Percentiles rank a stretch among this genome's conserved stretches.
Conservation (phyloP, 2,113 vertebrate species). For the Penelope pileata region DNA sequence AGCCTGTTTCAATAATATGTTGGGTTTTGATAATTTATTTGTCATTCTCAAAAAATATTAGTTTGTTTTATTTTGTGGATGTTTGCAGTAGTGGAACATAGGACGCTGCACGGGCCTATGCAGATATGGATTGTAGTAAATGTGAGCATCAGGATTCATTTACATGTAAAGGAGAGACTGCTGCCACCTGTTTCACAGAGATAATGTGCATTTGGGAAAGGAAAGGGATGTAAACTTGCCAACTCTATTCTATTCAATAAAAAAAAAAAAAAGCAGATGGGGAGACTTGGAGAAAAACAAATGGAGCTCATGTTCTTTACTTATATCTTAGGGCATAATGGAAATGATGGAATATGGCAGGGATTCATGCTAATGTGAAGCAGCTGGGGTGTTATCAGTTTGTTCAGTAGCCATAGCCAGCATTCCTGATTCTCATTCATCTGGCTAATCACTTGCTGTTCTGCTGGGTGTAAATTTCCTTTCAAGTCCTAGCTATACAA, state of each 20-base stretch:
- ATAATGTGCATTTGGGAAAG: constrained; percentile 69
- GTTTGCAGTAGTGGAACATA: background rate
- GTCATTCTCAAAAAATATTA: background rate
- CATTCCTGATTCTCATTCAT: constrained; percentile 70
- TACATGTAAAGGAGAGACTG: constrained; percentile 68
- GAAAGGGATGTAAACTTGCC: constrained; percentile 67
- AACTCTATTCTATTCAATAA: constrained; percentile 48
- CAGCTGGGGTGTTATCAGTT: constrained; percentile 76
- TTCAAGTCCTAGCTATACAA: constrained; percentile 58
- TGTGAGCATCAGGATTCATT: constrained; percentile 53
- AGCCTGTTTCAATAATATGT: background rate
- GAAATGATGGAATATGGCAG: constrained; percentile 67
- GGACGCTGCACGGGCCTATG: constrained; percentile 4
- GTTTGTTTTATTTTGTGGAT: background rate
- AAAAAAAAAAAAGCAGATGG: constrained; percentile 44
- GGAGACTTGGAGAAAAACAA: constrained; percentile 69
- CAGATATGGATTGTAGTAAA: constrained; percentile 46
- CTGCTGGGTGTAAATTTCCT: constrained; percentile 72
- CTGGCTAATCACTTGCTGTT: constrained; percentile 71
- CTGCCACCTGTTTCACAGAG: constrained; percentile 76
- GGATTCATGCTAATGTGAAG: constrained; percentile 70
- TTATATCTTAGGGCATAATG: constrained; percentile 72
- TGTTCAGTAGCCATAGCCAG: constrained; percentile 65
- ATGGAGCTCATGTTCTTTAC: constrained; percentile 66
- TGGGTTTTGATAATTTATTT: background rate